These are phyloP conservation scores for Lucilia sericata DNA, from an alignment of 1,140 invertebrate species.

Conservation along the genomic window DNA sequence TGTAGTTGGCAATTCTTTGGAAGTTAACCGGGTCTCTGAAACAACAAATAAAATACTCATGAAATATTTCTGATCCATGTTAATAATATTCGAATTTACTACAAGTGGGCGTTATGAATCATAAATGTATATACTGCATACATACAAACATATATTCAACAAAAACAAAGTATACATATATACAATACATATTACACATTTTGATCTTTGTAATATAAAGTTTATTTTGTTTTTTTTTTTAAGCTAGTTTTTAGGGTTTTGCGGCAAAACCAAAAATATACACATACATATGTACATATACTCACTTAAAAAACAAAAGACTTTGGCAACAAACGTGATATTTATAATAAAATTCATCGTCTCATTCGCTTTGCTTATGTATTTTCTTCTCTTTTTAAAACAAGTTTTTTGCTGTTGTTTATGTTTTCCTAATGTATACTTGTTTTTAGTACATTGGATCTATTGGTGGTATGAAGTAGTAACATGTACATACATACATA, in stretches of 20 bases:
- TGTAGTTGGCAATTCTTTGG: constrained; percentile 73
- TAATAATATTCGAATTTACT: neutral
- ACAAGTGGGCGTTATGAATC: constrained; percentile 29
- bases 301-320: neutral
- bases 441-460: too few species aligned
- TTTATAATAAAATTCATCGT: neutral
- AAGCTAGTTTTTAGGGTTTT: neutral
- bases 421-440: too few species aligned
- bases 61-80: neutral
- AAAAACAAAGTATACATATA: neutral
- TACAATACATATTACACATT: neutral
- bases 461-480: too few species aligned
- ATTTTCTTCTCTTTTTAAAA: neutral
- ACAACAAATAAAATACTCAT: neutral
- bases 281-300: neutral
- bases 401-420: constrained; percentile 3
- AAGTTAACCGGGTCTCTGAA: constrained; percentile 65
- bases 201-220: neutral
- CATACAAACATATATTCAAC: neutral
- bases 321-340: constrained; percentile 8
- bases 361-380: neutral
- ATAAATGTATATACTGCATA: neutral
- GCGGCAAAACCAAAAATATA: neutral
- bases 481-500: too few species aligned
- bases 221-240: too few species aligned